phyloP scores from a whole-genome alignment of 1,140 invertebrate genomes.

The Caenorhabditis brenneri region DNA sequence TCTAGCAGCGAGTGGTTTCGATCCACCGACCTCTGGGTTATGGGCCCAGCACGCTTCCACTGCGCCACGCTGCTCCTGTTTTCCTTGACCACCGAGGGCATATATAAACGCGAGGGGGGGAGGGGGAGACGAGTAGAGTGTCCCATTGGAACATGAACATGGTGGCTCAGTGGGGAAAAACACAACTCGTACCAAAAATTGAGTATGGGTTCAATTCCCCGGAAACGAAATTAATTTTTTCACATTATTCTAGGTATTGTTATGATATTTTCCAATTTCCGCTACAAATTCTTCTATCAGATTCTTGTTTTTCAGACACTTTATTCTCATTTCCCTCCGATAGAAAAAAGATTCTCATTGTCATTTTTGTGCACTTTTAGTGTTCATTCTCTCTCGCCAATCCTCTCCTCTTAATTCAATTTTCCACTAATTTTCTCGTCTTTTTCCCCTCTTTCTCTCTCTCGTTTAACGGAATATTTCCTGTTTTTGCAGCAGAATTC shows the following conservation, averaged over 20 bases:
- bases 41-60: slow-evolving; percentile 95
- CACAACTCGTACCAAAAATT: too few relatives aligned
- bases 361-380: not conserved
- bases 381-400: not conserved
- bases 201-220: too few relatives aligned
- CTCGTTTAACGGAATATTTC: not conserved
- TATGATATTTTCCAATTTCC: not conserved
- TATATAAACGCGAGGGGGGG: not conserved
- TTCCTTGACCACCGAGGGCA: not conserved
- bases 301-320: not conserved
- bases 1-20: slow-evolving; percentile 90
- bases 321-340: not conserved
- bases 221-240: not conserved
- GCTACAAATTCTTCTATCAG: not conserved
- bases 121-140: not conserved
- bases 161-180: too few relatives aligned
- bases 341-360: not conserved
- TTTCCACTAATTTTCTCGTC: not conserved
- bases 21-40: slow-evolving; percentile 95
- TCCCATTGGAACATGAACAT: too few relatives aligned
- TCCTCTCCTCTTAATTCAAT: not conserved
- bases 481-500: not conserved
- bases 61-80: slow-evolving; percentile 86
- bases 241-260: not conserved
- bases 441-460: not conserved